Evolutionary conservation across 2,797 vertebrate species (phyloP), one percentile per base, ranked within the genome.

Genomic region (Sebastes reedi): DNA sequence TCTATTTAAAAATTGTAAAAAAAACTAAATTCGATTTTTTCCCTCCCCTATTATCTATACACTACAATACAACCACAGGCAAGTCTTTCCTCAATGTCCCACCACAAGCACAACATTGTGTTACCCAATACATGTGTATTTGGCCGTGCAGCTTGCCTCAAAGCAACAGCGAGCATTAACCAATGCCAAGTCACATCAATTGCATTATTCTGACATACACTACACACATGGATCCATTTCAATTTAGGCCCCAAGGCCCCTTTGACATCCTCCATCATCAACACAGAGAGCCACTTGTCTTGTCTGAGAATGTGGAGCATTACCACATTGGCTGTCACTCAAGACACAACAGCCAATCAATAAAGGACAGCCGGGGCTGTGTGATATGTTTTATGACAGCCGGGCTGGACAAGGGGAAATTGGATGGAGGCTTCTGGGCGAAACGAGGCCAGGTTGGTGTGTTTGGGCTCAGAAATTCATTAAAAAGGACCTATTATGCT

Each of bases 261-360:
- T 81, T 85, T 77, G 81, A 80, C 84, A 70, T 84, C 29, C 56
- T 83, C 78, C 59, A 60, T 75, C 62, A 80, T 83, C 58, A 78
- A 80, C 75, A 79, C 68, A 75, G 61, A 77, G 73, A 86, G 64
- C 14, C 73, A 81, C 80, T 88, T 85, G 77, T 88, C 75, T 60
- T n/a, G 71, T 34, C 20, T 58, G 73, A 85, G 79, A 77, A 24
- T 71, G 67, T 72, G 66, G 68, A 58, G 67, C 68, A 62, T 88
- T 72, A 79, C 73, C 66, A 52, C 88, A 67, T 50, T 59, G 67
- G 79, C 82, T 83, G 86, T 85, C 91, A 80, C 52, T 88, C 87
- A 87, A 59, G 75, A 84, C 86, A 80, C 77, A 75, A 73, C 61
- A 62, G 60, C 79, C 91, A 84, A 91, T 94, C 89, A 88, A 88